Conservation (phyloP, 2,797 vertebrate species). For the Gadopsis bispinosus region DNA sequence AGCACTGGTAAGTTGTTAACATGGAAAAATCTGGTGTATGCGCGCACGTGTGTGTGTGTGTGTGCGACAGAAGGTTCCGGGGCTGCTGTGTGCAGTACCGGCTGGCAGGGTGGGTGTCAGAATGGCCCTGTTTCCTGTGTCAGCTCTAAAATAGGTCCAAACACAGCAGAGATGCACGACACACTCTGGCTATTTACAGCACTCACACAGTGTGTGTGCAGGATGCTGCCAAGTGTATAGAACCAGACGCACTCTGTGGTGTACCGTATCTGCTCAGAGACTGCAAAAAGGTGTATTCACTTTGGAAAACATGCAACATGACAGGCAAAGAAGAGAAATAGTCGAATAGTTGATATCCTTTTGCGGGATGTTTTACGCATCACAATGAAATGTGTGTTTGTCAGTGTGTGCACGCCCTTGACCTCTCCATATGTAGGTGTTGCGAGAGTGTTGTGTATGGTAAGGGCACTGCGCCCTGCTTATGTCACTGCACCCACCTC, state of each 20-base stretch:
- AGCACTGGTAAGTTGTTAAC: slow-evolving; percentile 58
- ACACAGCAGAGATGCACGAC: slow-evolving; percentile 86
- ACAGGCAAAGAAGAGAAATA: slow-evolving; percentile 21
- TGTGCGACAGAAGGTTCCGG: slow-evolving; percentile 76
- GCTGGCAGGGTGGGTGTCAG: slow-evolving; percentile 83
- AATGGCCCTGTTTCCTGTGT: slow-evolving; percentile 88
- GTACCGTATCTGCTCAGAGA: slow-evolving; percentile 57
- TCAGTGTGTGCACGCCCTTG: slow-evolving; percentile 62
- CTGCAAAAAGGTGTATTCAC: slow-evolving; percentile 41
- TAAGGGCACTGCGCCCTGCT: slow-evolving; percentile 72
- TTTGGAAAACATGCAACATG: slow-evolving; percentile 41
- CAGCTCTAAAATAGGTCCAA: slow-evolving; percentile 88
- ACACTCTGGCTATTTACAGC: slow-evolving; percentile 87
- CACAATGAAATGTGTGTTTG: slow-evolving; percentile 11
- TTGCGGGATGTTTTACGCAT: slow-evolving; percentile 9
- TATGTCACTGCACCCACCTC: slow-evolving; percentile 78
- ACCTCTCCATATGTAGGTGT: slow-evolving; percentile 74
- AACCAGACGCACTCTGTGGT: slow-evolving; percentile 60
- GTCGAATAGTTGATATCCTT: slow-evolving; percentile 1
- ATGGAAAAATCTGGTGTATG: slow-evolving; percentile 45
- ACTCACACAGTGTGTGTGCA: slow-evolving; percentile 79
- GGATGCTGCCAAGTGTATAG: slow-evolving; percentile 80
- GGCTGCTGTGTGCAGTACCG: slow-evolving; percentile 82
- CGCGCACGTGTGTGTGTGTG: slow-evolving; percentile 28
- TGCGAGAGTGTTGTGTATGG: slow-evolving; percentile 44